phyloP scores from a whole-genome alignment of 2,113 vertebrate genomes.

The Serinus canaria region DNA sequence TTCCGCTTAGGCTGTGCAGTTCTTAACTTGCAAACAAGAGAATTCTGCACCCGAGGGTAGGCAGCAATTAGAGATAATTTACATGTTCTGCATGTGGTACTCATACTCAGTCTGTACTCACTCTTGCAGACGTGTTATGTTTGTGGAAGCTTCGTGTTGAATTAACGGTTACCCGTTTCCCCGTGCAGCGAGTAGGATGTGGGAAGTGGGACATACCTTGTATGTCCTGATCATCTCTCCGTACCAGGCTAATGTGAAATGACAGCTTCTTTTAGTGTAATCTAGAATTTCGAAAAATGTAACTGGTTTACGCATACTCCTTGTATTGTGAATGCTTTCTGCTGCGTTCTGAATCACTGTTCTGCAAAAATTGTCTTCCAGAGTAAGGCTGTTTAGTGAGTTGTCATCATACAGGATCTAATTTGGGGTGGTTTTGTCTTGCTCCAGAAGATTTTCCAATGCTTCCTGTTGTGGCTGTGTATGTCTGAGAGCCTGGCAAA shows the following conservation, averaged over 20 bases:
- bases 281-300: not conserved
- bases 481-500: not conserved
- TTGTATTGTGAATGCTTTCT: not conserved
- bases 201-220: not conserved
- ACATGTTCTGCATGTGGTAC: not conserved
- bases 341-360: not conserved
- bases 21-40: not conserved
- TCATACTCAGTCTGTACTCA: fast-evolving
- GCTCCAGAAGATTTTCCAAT: not conserved
- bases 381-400: not conserved
- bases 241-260: not conserved
- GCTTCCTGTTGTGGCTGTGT: not conserved
- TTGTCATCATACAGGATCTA: not conserved
- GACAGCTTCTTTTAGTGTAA: not conserved
- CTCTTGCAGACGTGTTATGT: not conserved
- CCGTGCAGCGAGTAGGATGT: fast-evolving
- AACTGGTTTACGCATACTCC: fast-evolving
- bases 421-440: not conserved
- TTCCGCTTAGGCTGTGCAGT: not conserved
- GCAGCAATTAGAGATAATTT: not conserved
- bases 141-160: not conserved
- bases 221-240: not conserved
- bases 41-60: not conserved
- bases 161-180: not conserved
- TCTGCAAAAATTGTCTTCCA: not conserved